Base-by-base conservation (phyloP, 35 echinoderm and acorn worm species). In the Patiria miniata region DNA sequence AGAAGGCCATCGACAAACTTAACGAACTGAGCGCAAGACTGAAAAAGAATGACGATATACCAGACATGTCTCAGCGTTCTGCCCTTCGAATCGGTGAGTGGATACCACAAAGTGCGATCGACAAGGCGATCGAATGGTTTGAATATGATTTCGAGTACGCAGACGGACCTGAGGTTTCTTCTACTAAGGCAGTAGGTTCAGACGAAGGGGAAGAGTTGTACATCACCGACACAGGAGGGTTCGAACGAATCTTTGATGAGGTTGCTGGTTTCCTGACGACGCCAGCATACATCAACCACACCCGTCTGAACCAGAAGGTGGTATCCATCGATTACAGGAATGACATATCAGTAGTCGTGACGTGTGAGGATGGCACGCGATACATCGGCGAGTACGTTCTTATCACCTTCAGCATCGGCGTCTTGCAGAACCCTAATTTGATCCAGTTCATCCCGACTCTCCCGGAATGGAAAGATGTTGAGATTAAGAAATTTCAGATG, bases 391-490 rank as follows among this genome's bases (percentile, higher is more conserved):
- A 83, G 4, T 76, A 77, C 16, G 68, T 84, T 33, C n/a, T 90
- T 1, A 68, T 90, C 21, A 90, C 88, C 10, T 83, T 90, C 68
- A 84, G 81, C 77, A 7, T 84, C 8, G 88, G 61, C 37, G 81
- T 90, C 22, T 37, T 90, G 12, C 88, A 90, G 34, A 83, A 77
- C 34, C n/a, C n/a, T n/a, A 39, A 78, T 65, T 53, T 76, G 47
- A 65, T 90, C 34, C 1, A 84, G 83, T 90, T 90, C 53, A 78
- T 84, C 73, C 88, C 88, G 26, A 37, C 83, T 3, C 81, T 90
- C 1, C 88, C 88, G 32, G 68, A 77, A 29, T 90, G 88, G 88
- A 90, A 90, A 39, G 77, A 52, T 8, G 81, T 73, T 7, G 53
- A 34, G 12, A 52, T 90, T 5, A 77, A 73, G 36, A 81, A 83